phyloP scores from a whole-genome alignment of 2,797 vertebrate species.

The Onychomys leucogaster region DNA sequence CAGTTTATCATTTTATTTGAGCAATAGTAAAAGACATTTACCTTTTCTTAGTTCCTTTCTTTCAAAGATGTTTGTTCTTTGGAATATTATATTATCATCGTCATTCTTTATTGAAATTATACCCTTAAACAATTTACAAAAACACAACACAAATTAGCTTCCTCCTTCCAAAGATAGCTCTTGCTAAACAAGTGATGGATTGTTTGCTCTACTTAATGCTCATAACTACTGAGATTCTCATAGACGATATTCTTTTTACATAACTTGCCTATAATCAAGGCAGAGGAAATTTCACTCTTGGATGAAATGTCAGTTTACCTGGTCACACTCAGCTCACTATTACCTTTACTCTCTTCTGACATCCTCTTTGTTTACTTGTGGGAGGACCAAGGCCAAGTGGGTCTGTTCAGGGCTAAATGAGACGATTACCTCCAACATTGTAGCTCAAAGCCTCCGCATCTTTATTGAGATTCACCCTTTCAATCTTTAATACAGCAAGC shows the following conservation, averaged over 20 bases:
- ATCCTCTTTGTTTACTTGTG: background rate
- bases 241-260: background rate
- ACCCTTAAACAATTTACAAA: background rate
- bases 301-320: background rate
- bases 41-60: conserved; percentile 35
- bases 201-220: background rate
- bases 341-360: background rate
- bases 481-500: background rate
- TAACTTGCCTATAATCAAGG: background rate
- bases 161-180: background rate
- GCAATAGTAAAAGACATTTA: background rate
- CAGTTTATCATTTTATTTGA: background rate
- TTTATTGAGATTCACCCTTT: background rate
- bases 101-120: background rate
- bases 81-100: background rate
- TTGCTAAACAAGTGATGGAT: background rate
- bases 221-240: background rate
- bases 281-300: background rate
- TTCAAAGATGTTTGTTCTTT: background rate
- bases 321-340: background rate
- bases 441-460: background rate
- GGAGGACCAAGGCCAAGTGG: background rate
- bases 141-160: background rate
- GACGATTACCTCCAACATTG: conserved; percentile 21
- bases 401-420: background rate